Conservation (phyloP, 2,888 invertebrate species). For the Allacma fusca region DNA sequence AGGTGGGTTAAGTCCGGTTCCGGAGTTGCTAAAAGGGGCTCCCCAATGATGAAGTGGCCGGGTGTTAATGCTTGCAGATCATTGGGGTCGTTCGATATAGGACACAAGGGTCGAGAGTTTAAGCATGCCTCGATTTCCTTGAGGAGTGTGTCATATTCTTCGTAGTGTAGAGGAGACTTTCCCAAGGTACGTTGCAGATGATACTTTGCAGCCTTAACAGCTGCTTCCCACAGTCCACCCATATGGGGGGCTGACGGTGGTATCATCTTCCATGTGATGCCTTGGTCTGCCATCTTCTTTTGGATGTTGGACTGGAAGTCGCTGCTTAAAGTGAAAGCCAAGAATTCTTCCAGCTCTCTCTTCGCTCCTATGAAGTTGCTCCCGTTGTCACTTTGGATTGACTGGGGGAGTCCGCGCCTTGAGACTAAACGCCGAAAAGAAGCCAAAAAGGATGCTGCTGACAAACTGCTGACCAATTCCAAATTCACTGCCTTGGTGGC, state of each 20-base stretch:
- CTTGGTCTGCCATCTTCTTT: not conserved
- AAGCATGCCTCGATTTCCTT: not conserved
- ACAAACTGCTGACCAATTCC: slow-evolving; percentile 54
- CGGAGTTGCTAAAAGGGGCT: not conserved
- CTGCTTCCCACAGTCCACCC: not conserved
- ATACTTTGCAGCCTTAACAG: slow-evolving; percentile 1
- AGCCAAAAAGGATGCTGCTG: not conserved
- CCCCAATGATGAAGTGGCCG: not conserved
- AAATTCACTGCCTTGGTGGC: slow-evolving; percentile 51
- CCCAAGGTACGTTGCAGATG: not conserved
- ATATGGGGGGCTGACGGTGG: not conserved
- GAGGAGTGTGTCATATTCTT: not conserved
- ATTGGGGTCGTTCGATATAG: not conserved
- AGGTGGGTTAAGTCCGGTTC: not conserved
- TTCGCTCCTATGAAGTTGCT: not conserved
- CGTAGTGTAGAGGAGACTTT: not conserved
- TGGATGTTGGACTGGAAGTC: not conserved
- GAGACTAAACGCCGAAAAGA: not conserved
- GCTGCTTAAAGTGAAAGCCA: not conserved
- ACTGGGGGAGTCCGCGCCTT: not conserved
- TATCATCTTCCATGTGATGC: not conserved
- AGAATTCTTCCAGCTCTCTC: too few relatives aligned
- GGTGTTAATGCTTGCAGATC: not conserved
- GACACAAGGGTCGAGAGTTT: not conserved
- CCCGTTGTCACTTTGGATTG: not conserved